Base-by-base conservation (phyloP, 2,888 invertebrate species). In the Mantis religiosa region DNA sequence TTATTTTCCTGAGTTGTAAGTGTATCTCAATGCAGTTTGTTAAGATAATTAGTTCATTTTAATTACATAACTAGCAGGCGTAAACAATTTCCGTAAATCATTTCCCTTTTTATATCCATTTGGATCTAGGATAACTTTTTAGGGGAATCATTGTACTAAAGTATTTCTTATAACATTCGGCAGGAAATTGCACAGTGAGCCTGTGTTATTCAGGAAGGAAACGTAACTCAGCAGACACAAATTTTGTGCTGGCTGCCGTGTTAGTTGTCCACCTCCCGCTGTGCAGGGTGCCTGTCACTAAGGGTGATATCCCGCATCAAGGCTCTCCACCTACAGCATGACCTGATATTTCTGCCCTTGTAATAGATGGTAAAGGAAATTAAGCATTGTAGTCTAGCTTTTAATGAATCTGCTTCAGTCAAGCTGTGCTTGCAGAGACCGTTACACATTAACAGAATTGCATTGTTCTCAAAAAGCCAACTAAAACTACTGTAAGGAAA, bases 221-320 rank as follows among this genome's bases (percentile, higher is more conserved):
- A 20, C 54, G 4, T 20, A 20, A 1, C 6, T 9, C 1, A 20
- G 54, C 20, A 71, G 54, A 71, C 54, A 71, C 54, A 71, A 71
- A 71, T 20, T 71, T 25, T 71, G 54, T 71, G 54, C 54, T 71
- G 54, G 54, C 25, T 71, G 54, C 54, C 54, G 54, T 71, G 54
- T 71, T 71, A 20, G 54, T 71, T 71, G 54, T 71, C 54, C 54
- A 71, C 87, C 87, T 82, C 87, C 87, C 87, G 82, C 87, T 87
- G 87, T 15, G 87, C 87, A 25, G 54, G 54, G 54, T 87, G 87
- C 27, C 87, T 87, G 87, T 87, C 87, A 82, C 82, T n/a, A 6
- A 14, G 71, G n/a, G 87, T 27, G 87, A 87, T 87, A 82, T 82
- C 41, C 82, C 2, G 41, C 87, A 82, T 87, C 54, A 25, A 3